Base-by-base conservation (phyloP, 1,140 invertebrate species). In the Aricia agestis region DNA sequence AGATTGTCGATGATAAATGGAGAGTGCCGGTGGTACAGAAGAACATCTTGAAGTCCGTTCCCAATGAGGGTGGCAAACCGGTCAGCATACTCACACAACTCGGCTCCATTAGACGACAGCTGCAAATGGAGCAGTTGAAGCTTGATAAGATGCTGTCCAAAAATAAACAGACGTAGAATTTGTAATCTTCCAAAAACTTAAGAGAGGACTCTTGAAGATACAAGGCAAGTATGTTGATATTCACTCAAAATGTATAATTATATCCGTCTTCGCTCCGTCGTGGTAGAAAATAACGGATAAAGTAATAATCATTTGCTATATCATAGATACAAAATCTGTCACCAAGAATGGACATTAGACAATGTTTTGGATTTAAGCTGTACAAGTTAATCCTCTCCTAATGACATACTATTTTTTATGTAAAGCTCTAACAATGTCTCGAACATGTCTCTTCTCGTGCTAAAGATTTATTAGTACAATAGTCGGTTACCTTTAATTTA, bases 71-170 rank as follows among this genome's bases (percentile, higher is more conserved):
- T 17, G 92, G 91, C 11, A 92, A 91, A 76, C 84, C 85, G 71
- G 77, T 91, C 10, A 92, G 90, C 79, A 93, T 94, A 72, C 82
- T 94, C 70, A 93, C 93, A 6, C 93, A 94, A 77, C 76, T 94
- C 15, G 93, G 93, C 6, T 93, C 93, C n/a, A 94, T 94, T 68
- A 73, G 93, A 63, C 81, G 92, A 70, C 93, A 93, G 71, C 74
- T 94, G 70, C 93, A 93, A 72, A 81, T 93, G 58, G 93, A 94
- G 73, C 93, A 94, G 76, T 74, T 93, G 67, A 92, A 92, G 73
- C 83, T 94, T 70, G 93, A 94, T 71, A 85, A 83, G 68, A 83
- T 88, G 82, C 31, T 82, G 58, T 67, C 72, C 2, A 86, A 83
- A 68, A 80, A 81, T 17, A 79, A 80, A 65, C 66, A 75, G 52